Percentiles rank a stretch among this genome's conserved stretches.
Conservation (phyloP, 2,888 invertebrate species). For the Nebria salina region DNA sequence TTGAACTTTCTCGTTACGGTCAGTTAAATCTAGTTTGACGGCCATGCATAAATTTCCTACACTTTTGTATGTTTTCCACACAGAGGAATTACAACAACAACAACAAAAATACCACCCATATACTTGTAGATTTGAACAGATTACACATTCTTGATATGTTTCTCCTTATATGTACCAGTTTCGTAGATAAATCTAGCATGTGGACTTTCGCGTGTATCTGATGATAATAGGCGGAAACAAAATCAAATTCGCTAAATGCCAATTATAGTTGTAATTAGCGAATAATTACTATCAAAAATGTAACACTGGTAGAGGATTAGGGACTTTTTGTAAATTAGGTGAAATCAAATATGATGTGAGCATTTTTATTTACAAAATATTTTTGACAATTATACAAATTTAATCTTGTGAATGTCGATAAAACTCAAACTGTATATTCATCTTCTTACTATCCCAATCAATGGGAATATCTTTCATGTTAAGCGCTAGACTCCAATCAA, state of each 20-base stretch:
- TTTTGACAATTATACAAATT: neutral
- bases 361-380: no score
- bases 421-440: slow-evolving; percentile 34
- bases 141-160: neutral
- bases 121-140: neutral
- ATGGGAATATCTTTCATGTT: slow-evolving; percentile 1
- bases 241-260: neutral
- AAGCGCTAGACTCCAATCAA: slow-evolving; percentile 26
- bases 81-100: neutral
- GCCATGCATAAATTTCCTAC: neutral
- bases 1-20: slow-evolving; percentile 1
- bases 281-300: neutral
- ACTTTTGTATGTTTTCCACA: neutral
- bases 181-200: neutral
- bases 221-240: neutral
- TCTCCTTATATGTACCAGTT: neutral
- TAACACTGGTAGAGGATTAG: neutral
- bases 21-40: neutral
- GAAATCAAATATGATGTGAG: no score
- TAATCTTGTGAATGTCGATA: slow-evolving; percentile 21
- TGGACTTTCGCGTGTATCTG: neutral
- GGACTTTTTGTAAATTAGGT: no score
- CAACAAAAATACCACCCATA: neutral
- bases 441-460: slow-evolving; percentile 10
- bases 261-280: neutral